phyloP scores from a whole-genome alignment of 2,797 vertebrate species.

The Phrynocephalus guinanensis region DNA sequence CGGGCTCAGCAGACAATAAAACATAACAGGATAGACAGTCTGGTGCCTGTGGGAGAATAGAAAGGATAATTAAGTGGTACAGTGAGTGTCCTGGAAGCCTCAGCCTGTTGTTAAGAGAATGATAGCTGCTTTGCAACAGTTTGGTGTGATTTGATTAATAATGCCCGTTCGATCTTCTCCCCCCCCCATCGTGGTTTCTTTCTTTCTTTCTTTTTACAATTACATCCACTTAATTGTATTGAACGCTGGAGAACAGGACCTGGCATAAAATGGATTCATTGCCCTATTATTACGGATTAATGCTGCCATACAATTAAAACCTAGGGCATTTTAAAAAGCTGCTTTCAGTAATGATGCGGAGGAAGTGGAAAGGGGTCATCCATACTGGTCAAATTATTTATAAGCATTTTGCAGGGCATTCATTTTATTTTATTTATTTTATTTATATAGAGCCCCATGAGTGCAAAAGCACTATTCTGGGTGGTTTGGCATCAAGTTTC shows the following conservation, averaged over 20 bases:
- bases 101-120: fast-evolving
- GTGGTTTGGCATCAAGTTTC: no score
- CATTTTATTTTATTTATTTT: background rate
- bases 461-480: no score
- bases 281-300: background rate
- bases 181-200: background rate
- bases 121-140: background rate
- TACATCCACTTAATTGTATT: constrained; percentile 13
- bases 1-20: background rate
- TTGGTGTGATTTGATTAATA: constrained; percentile 1
- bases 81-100: background rate
- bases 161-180: background rate
- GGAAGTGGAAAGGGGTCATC: no score
- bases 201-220: background rate
- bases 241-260: background rate
- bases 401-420: background rate
- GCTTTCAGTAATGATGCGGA: background rate
- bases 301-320: background rate
- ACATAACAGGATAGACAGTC: background rate
- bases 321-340: background rate
- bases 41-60: background rate
- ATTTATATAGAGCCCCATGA: no score
- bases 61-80: background rate
- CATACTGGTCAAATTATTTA: background rate
- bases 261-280: constrained; percentile 6